Evolutionary conservation across 2,113 vertebrate genomes (phyloP).

Genomic region (Coturnix japonica): DNA sequence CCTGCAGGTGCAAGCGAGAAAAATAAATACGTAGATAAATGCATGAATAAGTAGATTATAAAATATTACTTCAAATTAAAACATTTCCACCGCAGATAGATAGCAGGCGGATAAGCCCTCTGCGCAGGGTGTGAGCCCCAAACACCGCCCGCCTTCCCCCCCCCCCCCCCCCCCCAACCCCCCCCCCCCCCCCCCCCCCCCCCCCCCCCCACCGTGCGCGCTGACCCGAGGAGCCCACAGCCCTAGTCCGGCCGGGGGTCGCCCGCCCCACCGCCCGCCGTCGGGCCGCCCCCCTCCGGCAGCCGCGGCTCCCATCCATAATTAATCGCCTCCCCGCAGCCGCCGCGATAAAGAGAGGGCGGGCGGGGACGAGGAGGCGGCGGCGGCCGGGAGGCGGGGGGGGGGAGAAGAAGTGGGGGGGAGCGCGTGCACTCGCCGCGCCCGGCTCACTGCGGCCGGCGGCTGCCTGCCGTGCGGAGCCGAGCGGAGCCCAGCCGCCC

Average conservation of each 20-base stretch:
- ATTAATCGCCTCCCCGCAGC: constrained; percentile 4
- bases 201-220: background rate
- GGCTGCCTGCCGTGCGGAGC: constrained; percentile 58
- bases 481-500: constrained; percentile 77
- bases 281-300: too few relatives aligned
- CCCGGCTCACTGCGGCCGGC: constrained; percentile 26
- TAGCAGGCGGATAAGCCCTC: background rate
- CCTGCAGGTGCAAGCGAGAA: background rate
- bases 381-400: constrained; percentile 23
- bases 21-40: background rate
- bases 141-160: too few relatives aligned
- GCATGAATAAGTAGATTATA: too few relatives aligned
- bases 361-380: constrained; percentile 13
- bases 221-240: background rate
- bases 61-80: too few relatives aligned
- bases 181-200: too few relatives aligned
- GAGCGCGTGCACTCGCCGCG: constrained; percentile 63
- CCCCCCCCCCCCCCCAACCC: too few relatives aligned
- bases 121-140: background rate
- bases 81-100: too few relatives aligned
- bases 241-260: background rate
- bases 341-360: background rate
- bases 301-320: background rate
- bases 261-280: too few relatives aligned
- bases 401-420: background rate